Conservation (phyloP, 2,888 invertebrate genomes). For the Bhutanitis thaidina region DNA sequence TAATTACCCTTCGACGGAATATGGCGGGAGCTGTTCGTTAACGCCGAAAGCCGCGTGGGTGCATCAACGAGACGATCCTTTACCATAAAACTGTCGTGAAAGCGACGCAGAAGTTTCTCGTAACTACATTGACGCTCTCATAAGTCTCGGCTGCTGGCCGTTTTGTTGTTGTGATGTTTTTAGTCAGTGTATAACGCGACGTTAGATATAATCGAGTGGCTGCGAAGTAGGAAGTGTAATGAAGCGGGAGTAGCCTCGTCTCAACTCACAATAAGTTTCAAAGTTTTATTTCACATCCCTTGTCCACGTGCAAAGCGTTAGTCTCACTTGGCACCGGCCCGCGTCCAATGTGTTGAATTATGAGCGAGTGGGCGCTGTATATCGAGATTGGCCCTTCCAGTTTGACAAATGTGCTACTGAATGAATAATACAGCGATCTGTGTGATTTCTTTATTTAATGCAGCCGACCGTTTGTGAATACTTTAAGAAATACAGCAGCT, state of each 20-base stretch:
- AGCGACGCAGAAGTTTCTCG: background rate
- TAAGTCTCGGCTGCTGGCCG: background rate
- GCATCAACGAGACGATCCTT: conserved; percentile 27
- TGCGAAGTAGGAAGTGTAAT: conserved; percentile 26
- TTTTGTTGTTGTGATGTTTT: background rate
- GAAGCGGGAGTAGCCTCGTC: conserved; percentile 30
- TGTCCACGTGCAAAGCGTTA: conserved; percentile 42
- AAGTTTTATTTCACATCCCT: conserved; percentile 46
- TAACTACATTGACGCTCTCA: conserved; percentile 6
- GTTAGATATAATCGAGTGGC: background rate
- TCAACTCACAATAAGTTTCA: conserved; percentile 45
- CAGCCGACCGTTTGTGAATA: background rate
- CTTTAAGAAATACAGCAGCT: background rate
- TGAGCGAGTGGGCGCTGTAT: conserved; percentile 29
- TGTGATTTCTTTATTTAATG: conserved; percentile 5
- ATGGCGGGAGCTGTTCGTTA: conserved; percentile 36
- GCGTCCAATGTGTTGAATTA: conserved; percentile 31
- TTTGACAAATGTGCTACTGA: conserved; percentile 3
- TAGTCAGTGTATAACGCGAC: background rate
- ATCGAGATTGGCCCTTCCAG: conserved; percentile 1
- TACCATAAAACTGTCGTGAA: background rate
- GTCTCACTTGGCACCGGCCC: conserved; percentile 29
- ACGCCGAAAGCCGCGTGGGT: conserved; percentile 47
- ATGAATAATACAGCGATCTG: conserved; percentile 6
- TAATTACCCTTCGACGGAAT: conserved; percentile 35